phyloP scores from a whole-genome alignment of 1,140 invertebrate species.

The Vollenhovia emeryi region DNA sequence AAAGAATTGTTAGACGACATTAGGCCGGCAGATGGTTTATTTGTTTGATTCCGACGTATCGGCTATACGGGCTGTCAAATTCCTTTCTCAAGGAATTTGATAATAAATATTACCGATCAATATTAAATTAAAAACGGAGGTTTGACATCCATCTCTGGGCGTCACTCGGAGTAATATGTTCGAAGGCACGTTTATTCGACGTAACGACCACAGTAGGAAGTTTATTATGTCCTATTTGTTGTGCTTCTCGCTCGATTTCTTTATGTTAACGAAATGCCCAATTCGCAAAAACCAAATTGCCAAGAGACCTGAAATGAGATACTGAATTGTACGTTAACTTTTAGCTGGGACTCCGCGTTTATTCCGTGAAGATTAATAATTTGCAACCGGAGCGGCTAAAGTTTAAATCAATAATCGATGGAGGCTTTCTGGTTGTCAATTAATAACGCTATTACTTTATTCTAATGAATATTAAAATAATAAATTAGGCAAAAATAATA shows the following conservation, averaged over 20 bases:
- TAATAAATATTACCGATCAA: too few relatives aligned
- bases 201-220: too few relatives aligned
- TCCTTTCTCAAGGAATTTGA: too few relatives aligned
- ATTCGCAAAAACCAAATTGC: background rate
- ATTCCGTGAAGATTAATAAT: constrained; percentile 20
- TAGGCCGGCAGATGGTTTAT: too few relatives aligned
- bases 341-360: background rate
- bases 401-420: background rate
- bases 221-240: too few relatives aligned
- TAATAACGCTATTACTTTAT: constrained; percentile 39
- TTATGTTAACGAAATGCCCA: background rate
- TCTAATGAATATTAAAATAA: constrained; percentile 7
- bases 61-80: too few relatives aligned
- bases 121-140: too few relatives aligned
- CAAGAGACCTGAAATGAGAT: background rate
- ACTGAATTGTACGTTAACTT: background rate
- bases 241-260: background rate
- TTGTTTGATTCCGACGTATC: too few relatives aligned
- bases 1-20: too few relatives aligned
- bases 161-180: too few relatives aligned
- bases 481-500: constrained; percentile 14
- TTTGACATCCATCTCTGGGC: too few relatives aligned
- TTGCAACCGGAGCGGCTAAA: constrained; percentile 59
- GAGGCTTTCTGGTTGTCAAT: background rate
- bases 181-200: too few relatives aligned